Evolutionary conservation across 1,140 invertebrate species (phyloP), one percentile per base, ranked within the genome.

Genomic region (Halyomorpha halys): DNA sequence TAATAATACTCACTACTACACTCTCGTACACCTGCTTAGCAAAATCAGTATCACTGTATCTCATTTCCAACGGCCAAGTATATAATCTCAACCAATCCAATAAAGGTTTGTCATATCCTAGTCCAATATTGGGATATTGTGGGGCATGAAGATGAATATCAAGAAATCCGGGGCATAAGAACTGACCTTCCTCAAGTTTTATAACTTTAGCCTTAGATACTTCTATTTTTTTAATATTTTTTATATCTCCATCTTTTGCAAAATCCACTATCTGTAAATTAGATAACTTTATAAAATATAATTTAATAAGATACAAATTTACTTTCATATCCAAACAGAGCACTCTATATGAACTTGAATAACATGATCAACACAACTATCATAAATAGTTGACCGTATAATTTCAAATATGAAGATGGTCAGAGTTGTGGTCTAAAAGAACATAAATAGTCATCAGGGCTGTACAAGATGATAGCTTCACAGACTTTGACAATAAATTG

Each of bases 71-170:
- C 4, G 90, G 90, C 70, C 91, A 94, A 2, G 91, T 94, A 70
- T 94, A 94, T n/a, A 77, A 82, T 44, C 86, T 78, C 0, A 96
- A 75, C 92, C 92, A 95, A 62, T 91, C 85, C 1, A 94, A 74
- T 14, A 96, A 76, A 0, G 82, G 80, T 67, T 83, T 80, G 71
- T 93, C 90, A 63, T 90, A 80, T 0, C 88, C 91, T 14, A 91
- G 71, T 9, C 91, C 91, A 66, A 84, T 75, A 74, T 93, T 93
- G 1, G 88, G 86, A 69, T 87, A 86, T 75, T 95, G 93, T 2
- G 89, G 85, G 0, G 90, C 89, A 79, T 96, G 93, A 53, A 90
- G 86, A 70, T 96, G 93, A 15, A 86, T 86, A 73, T 96, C 93
- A 5, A 94, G 80, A 65, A 96, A 85, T 4, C 93, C 93, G 5